Percentiles rank a stretch among this genome's conserved stretches.
phyloP scores from a whole-genome alignment of 2,797 vertebrate species.

The Pipistrellus pygmaeus region DNA sequence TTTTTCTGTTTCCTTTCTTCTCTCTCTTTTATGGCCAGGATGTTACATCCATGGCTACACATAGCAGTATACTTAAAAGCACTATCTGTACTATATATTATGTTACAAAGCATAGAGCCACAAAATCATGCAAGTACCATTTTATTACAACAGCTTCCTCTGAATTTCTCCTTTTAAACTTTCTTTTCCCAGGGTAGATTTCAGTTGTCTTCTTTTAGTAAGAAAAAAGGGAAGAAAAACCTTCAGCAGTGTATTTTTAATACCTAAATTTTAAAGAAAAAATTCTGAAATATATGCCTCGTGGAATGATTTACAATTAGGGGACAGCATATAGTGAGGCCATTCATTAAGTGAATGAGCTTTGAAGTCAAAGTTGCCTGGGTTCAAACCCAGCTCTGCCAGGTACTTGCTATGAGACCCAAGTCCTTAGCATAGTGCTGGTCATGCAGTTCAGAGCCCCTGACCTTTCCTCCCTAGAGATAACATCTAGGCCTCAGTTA shows the following conservation, averaged over 20 bases:
- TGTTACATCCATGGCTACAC: background rate
- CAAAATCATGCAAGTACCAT: background rate
- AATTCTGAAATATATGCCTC: background rate
- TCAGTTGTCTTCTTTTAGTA: background rate
- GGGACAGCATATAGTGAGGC: background rate
- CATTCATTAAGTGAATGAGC: background rate
- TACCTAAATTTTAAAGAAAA: slow-evolving; percentile 16
- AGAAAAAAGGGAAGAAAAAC: background rate
- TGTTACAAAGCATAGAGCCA: background rate
- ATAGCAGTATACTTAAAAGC: background rate
- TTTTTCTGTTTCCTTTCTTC: background rate
- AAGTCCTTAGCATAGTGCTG: background rate
- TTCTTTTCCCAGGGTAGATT: background rate
- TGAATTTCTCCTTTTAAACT: slow-evolving; percentile 20
- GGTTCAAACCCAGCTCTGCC: background rate
- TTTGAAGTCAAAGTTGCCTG: background rate
- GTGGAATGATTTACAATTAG: background rate
- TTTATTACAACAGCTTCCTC: background rate
- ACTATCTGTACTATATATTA: background rate
- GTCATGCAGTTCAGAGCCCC: too few relatives aligned
- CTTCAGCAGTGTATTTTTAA: background rate
- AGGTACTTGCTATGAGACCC: background rate
- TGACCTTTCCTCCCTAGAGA: too few relatives aligned
- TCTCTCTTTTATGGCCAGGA: background rate
- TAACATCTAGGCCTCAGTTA: too few relatives aligned